Evolutionary conservation across 2,797 vertebrate species (phyloP), one percentile per base, ranked within the genome.

Genomic region (Dermochelys coriacea): DNA sequence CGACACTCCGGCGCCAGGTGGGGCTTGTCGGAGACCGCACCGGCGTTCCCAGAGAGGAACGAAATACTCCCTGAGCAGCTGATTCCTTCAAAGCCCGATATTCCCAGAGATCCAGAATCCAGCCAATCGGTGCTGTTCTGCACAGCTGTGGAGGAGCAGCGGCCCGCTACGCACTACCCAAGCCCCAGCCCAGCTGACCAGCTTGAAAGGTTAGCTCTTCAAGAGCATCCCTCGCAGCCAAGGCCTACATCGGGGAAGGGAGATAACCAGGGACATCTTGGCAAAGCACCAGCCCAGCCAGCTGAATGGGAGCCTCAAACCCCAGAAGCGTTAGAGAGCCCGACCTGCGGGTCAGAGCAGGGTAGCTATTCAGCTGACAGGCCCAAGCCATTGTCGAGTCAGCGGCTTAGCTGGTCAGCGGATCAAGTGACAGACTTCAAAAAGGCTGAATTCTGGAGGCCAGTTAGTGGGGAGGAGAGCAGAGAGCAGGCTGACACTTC

Each of bases 401-500:
- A 8, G 1, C 15, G 80, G 89, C 74, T 0, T 4, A 79, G 11
- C 14, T 55, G 88, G 86, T 87, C 81, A 1, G 21, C 93, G 52
- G 90, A 93, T 80, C 47, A 92, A 82, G 84, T 49, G 74, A 52
- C 93, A 91, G 98, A 98, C 91, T 97, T 96, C 81, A 97, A 98
- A 86, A 97, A 95, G 85, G 98, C 97, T 0, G 95, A 96, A 74
- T 97, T 97, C 75, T 98, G 98, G 98, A 96, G 91, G 95, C 83
- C 85, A 31, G 93, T 90, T 0, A 55, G 93, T 37, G 83, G 6
- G 0, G 90, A 93, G 86, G 80, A 81, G 75, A 92, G 85, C 18
- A 54, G 3, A 2, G 5, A n/a, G 3, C 85, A 45, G 79, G 84
- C 55, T 0, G 2, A 77, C 0, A 51, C 74, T 51, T 45, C 75